These are phyloP conservation scores for Agapornis canus DNA, from an alignment of 2,797 vertebrate species.

Conservation along the genomic window DNA sequence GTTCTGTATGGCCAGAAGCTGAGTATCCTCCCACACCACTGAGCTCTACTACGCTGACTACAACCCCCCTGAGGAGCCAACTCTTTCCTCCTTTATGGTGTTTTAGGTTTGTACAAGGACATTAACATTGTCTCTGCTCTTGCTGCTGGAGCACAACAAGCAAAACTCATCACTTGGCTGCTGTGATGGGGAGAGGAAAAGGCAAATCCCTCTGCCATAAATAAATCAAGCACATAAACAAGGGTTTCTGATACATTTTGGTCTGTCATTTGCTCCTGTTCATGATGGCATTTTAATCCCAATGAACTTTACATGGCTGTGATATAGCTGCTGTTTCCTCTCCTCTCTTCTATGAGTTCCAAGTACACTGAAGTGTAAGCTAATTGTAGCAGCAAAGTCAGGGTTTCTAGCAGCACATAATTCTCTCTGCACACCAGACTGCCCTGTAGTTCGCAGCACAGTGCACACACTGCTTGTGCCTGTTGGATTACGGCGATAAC, in stretches of 20 bases:
- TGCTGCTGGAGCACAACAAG: not conserved
- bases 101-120: rapidly evolving
- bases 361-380: not conserved
- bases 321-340: not conserved
- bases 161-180: not conserved
- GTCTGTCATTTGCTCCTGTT: not conserved
- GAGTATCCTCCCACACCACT: rapidly evolving
- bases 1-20: rapidly evolving
- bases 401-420: not conserved
- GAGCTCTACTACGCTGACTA: rapidly evolving
- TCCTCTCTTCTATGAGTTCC: not conserved
- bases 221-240: rapidly evolving
- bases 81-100: rapidly evolving
- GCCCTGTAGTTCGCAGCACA: not conserved
- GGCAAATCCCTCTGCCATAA: not conserved
- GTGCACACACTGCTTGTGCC: rapidly evolving
- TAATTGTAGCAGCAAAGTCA: not conserved
- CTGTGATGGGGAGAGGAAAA: rapidly evolving
- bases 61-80: not conserved
- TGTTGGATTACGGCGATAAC: not conserved
- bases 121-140: rapidly evolving
- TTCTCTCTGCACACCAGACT: not conserved
- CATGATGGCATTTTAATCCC: rapidly evolving
- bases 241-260: not conserved
- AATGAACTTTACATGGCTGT: not conserved